Conservation (phyloP, 2,113 vertebrate species). For the human region GRCh38 chr13:23308001-23308500, state of each 20-base stretch:
- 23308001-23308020: too few relatives aligned
- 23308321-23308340: background rate
- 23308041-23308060: background rate
- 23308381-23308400: background rate
- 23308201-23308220: background rate
- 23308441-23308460: background rate
- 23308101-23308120: background rate
- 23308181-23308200: background rate
- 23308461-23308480: background rate
- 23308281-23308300: background rate
- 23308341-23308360: background rate
- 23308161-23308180: background rate
- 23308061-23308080: background rate
- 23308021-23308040: background rate
- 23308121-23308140: constrained; percentile 18
- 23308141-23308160: background rate
- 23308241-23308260: background rate
- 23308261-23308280: background rate
- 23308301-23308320: background rate
- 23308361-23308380: background rate
- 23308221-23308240: background rate
- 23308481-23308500: background rate
- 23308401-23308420: background rate
- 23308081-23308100: background rate
- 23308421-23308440: background rate